A percentile compares a stretch with the other conserved stretches of the same genome.
Conservation (phyloP, 2,797 vertebrate genomes). For the Sebastes elongatus region DNA sequence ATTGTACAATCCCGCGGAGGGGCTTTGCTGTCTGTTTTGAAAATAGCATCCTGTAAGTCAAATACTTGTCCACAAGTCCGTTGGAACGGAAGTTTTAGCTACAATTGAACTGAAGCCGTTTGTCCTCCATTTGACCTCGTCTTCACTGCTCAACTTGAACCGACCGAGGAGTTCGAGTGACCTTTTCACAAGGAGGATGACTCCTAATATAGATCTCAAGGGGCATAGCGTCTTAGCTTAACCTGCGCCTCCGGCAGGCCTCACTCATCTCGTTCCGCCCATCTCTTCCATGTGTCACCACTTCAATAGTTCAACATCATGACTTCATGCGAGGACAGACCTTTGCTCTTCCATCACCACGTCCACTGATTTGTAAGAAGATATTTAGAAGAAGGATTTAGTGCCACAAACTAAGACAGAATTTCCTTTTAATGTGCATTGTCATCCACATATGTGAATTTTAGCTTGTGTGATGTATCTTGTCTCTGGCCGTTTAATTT, state of each 20-base stretch:
- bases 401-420: background rate
- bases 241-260: slow-evolving; percentile 23
- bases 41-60: background rate
- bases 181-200: slow-evolving; percentile 39
- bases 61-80: background rate
- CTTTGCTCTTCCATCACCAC: slow-evolving; percentile 4
- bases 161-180: slow-evolving; percentile 16
- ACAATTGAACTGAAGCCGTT: background rate
- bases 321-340: slow-evolving; percentile 31
- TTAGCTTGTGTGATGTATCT: background rate
- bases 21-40: slow-evolving; percentile 5
- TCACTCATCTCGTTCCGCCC: slow-evolving; percentile 55
- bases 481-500: background rate
- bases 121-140: slow-evolving; percentile 6
- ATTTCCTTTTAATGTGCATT: background rate
- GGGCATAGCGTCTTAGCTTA: slow-evolving; percentile 30
- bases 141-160: slow-evolving; percentile 18
- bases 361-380: background rate
- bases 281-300: slow-evolving; percentile 34
- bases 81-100: background rate
- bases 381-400: background rate
- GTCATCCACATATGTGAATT: background rate
- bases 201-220: slow-evolving; percentile 50
- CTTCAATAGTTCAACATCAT: slow-evolving; percentile 40
- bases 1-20: slow-evolving; percentile 13